Conservation (phyloP, 2,888 invertebrate genomes). For the Teleiodes luculella region DNA sequence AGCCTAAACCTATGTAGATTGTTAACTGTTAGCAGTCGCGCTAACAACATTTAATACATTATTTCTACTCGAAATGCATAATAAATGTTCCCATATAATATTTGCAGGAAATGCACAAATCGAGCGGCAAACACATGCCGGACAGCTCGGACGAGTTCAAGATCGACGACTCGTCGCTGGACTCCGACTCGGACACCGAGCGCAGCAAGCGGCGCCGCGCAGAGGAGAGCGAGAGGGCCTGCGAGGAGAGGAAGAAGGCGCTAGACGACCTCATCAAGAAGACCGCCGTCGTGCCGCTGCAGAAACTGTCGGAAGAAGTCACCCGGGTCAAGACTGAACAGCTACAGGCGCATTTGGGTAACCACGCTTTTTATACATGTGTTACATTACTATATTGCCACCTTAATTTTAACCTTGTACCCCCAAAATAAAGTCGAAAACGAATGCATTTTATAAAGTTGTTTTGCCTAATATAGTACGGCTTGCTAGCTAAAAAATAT, state of each 20-base stretch:
- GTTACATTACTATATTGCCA: too few relatives aligned
- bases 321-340: constrained; percentile 59
- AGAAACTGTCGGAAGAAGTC: constrained; percentile 63
- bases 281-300: constrained; percentile 64
- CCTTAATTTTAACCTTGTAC: too few relatives aligned
- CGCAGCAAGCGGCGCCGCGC: constrained; percentile 55
- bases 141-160: constrained; percentile 75
- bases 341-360: constrained; percentile 52
- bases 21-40: too few relatives aligned
- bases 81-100: neutral
- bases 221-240: constrained; percentile 45
- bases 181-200: constrained; percentile 47
- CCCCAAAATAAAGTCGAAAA: too few relatives aligned
- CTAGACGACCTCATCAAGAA: constrained; percentile 53
- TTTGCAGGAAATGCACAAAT: constrained; percentile 73
- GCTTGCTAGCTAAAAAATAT: too few relatives aligned
- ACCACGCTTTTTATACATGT: too few relatives aligned
- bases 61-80: neutral
- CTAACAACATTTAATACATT: too few relatives aligned
- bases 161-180: constrained; percentile 50
- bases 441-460: too few relatives aligned
- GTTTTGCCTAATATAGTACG: too few relatives aligned
- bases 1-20: too few relatives aligned
- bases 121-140: constrained; percentile 75
- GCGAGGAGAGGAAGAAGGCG: constrained; percentile 38